A percentile compares a stretch with the other conserved stretches of the same genome.
These are phyloP conservation scores for Lamproptera curius DNA, from an alignment of 2,888 invertebrate genomes.

Conservation along the genomic window DNA sequence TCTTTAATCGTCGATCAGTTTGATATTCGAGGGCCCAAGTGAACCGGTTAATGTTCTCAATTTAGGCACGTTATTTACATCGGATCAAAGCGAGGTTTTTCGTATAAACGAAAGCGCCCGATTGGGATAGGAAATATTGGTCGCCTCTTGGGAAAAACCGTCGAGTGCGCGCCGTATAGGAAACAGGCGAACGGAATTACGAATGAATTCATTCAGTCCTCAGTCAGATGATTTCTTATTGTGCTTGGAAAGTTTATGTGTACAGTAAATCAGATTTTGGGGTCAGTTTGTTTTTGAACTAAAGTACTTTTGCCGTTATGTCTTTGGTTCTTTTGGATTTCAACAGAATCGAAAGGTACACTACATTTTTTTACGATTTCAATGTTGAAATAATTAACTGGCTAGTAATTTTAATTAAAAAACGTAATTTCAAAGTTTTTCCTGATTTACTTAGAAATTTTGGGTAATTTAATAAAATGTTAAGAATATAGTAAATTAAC, in stretches of 20 bases:
- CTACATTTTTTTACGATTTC: too few relatives aligned
- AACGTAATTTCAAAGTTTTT: too few relatives aligned
- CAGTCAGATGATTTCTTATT: background rate
- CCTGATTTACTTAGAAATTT: too few relatives aligned
- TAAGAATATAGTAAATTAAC: too few relatives aligned
- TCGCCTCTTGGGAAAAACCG: constrained; percentile 56
- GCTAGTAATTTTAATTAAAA: too few relatives aligned
- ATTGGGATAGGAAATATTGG: constrained; percentile 67
- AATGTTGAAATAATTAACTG: too few relatives aligned
- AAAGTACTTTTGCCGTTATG: too few relatives aligned
- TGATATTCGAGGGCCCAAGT: constrained; percentile 25
- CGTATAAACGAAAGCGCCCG: constrained; percentile 58
- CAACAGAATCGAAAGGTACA: too few relatives aligned
- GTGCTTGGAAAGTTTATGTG: background rate
- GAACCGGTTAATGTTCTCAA: constrained; percentile 37
- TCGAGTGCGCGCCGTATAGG: constrained; percentile 30
- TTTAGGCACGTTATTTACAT: constrained; percentile 48
- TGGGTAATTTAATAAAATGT: too few relatives aligned
- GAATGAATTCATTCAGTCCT: background rate
- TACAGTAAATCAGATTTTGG: too few relatives aligned
- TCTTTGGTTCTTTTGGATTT: too few relatives aligned
- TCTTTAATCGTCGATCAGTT: background rate
- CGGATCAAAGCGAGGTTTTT: constrained; percentile 49
- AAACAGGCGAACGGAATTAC: constrained; percentile 5
- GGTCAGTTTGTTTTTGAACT: too few relatives aligned